phyloP scores from a whole-genome alignment of 2,113 vertebrate genomes.

The Spea multiplicata region DNA sequence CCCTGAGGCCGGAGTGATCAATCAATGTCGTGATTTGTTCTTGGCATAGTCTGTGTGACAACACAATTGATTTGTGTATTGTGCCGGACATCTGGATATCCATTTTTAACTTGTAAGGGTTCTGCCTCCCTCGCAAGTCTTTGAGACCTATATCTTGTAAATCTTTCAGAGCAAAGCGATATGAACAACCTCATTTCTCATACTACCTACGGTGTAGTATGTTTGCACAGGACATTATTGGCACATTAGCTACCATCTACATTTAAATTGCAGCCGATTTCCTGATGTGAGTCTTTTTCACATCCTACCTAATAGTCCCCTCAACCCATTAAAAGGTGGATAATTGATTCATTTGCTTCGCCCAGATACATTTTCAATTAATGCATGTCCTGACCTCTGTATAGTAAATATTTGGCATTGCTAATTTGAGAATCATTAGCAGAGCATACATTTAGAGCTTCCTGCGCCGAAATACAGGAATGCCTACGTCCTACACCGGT shows the following conservation, averaged over 20 bases:
- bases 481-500: constrained; percentile 68
- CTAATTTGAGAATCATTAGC: constrained; percentile 75
- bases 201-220: constrained; percentile 2
- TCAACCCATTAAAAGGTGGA: constrained; percentile 53
- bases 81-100: constrained; percentile 18
- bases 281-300: constrained; percentile 44
- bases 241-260: constrained; percentile 29
- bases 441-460: constrained; percentile 57
- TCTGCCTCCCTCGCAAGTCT: neutral
- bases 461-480: constrained; percentile 65
- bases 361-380: constrained; percentile 74
- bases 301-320: constrained; percentile 44
- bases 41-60: constrained; percentile 14
- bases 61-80: constrained; percentile 16
- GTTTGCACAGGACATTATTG: neutral
- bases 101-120: constrained; percentile 23
- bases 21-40: constrained; percentile 28
- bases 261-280: constrained; percentile 35
- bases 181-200: constrained; percentile 1
- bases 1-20: neutral
- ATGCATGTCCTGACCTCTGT: constrained; percentile 71
- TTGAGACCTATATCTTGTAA: constrained; percentile 8
- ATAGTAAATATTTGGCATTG: constrained; percentile 71
- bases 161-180: constrained; percentile 14
- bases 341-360: constrained; percentile 71